These are phyloP conservation scores for Brachyistius frenatus DNA, from an alignment of 2,113 vertebrate genomes.

Conservation along the genomic window DNA sequence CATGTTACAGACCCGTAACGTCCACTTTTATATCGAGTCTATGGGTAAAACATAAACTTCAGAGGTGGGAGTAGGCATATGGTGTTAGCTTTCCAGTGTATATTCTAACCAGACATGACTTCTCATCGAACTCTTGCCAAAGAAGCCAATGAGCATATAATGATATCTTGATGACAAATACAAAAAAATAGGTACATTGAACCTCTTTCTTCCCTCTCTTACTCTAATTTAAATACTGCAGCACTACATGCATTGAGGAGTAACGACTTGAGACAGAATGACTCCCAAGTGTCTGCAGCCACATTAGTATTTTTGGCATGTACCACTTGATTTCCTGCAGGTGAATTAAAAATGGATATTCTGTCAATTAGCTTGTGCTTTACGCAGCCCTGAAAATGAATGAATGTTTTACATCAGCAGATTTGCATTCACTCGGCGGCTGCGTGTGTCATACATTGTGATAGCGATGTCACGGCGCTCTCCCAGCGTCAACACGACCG, in stretches of 20 bases:
- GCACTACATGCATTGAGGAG: constrained; percentile 8
- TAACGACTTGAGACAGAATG: constrained; percentile 25
- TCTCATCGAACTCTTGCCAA: no score
- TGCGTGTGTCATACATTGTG: constrained; percentile 1
- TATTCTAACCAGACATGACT: no score
- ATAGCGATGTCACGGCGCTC: constrained; percentile 62
- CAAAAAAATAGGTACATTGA: background rate
- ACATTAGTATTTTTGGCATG: constrained; percentile 37
- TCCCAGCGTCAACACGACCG: constrained; percentile 21
- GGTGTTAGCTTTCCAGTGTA: no score
- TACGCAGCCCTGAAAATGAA: constrained; percentile 32
- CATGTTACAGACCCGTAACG: no score
- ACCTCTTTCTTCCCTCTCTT: background rate
- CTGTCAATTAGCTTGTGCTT: constrained; percentile 47
- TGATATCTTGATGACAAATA: background rate
- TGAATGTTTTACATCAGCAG: constrained; percentile 51
- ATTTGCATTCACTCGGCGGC: constrained; percentile 56
- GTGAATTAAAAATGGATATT: constrained; percentile 67
- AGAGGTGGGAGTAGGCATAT: no score
- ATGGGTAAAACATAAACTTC: no score
- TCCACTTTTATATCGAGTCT: no score
- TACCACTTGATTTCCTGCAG: constrained; percentile 51
- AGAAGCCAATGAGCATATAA: no score
- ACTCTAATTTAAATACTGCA: background rate
- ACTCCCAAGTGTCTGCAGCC: constrained; percentile 22